Percentiles rank a stretch among this genome's conserved stretches.
These are phyloP conservation scores for Antigone vipio DNA, from an alignment of 2,113 vertebrate species.

Conservation along the genomic window DNA sequence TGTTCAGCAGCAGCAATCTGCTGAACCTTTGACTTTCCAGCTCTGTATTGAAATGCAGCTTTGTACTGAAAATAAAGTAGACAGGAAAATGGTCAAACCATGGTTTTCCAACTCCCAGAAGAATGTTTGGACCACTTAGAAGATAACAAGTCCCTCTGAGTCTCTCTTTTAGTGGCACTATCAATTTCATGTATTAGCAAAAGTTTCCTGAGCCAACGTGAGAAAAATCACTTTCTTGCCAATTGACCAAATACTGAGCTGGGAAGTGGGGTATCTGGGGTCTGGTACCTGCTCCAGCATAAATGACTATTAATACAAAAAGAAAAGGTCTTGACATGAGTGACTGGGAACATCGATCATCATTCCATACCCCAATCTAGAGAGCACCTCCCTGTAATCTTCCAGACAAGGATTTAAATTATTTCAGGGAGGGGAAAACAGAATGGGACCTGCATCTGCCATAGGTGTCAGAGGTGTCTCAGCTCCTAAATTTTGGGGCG, in stretches of 20 bases:
- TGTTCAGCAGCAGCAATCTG: neutral
- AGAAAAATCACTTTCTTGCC: neutral
- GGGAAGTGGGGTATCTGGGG: neutral
- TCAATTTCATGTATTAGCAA: neutral
- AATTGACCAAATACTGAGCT: neutral
- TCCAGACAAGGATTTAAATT: neutral
- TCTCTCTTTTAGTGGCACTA: neutral
- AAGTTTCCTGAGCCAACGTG: neutral
- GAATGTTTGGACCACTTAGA: neutral
- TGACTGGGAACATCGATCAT: fast-evolving
- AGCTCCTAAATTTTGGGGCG: neutral
- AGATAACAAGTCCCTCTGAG: neutral
- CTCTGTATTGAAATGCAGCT: neutral
- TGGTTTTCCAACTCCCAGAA: neutral
- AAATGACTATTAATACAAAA: neutral
- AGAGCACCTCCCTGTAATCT: neutral
- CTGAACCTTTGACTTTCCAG: neutral
- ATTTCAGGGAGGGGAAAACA: neutral
- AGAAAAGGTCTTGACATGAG: neutral
- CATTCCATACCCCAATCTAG: neutral
- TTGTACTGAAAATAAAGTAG: neutral
- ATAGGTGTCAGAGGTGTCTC: neutral
- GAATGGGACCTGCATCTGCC: neutral
- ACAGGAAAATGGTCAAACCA: neutral
- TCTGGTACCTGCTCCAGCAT: neutral